Evolutionary conservation across 2,797 vertebrate species (phyloP).

Genomic region (Gadopsis marmoratus): DNA sequence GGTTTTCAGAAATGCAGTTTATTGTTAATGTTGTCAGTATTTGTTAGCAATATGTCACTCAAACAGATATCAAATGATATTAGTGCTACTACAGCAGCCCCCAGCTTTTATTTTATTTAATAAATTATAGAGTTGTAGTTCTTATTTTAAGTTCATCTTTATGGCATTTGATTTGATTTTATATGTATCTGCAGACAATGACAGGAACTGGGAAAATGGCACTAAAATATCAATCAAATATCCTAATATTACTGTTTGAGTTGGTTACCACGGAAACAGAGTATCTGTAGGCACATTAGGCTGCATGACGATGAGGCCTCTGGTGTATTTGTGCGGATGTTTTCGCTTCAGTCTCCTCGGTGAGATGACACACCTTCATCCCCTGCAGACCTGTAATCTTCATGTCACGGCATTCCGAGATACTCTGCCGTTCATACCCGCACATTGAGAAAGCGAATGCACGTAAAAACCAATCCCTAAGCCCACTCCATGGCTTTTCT

Average conservation of each 20-base stretch:
- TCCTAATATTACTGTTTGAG: slow-evolving; percentile 5
- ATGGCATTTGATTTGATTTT: not conserved
- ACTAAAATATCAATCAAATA: not conserved
- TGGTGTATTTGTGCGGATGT: not conserved
- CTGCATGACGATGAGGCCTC: not conserved
- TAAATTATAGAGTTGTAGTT: too few relatives aligned
- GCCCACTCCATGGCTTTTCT: not conserved
- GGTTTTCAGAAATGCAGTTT: not conserved
- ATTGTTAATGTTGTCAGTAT: not conserved
- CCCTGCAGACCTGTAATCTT: slow-evolving; percentile 23
- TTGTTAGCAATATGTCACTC: not conserved
- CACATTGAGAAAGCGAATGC: not conserved
- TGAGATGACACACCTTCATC: slow-evolving; percentile 36
- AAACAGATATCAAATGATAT: not conserved
- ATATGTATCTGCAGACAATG: not conserved
- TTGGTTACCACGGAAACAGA: slow-evolving; percentile 29
- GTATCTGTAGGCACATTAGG: not conserved
- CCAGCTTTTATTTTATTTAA: not conserved
- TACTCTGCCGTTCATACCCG: not conserved
- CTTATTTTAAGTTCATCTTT: not conserved
- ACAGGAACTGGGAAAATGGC: not conserved
- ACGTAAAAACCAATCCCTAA: too few relatives aligned
- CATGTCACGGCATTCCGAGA: not conserved
- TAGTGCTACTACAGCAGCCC: not conserved
- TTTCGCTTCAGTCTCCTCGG: not conserved